phyloP scores from a whole-genome alignment of 1,140 invertebrate genomes.

The Dendrolimus kikuchii region DNA sequence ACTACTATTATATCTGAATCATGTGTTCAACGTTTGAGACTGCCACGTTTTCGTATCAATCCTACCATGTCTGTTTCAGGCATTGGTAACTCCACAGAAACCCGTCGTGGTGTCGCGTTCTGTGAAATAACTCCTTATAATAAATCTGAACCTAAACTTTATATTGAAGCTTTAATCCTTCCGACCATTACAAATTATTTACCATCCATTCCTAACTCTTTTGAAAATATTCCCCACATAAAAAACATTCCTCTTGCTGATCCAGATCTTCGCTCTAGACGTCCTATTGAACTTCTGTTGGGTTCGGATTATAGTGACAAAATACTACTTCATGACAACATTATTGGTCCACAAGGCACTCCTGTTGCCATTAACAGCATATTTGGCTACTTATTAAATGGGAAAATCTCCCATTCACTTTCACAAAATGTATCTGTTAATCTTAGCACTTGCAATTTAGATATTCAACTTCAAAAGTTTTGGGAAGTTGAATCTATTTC shows the following conservation, averaged over 20 bases:
- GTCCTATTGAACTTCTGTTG: constrained; percentile 7
- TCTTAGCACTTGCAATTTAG: neutral
- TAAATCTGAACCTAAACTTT: neutral
- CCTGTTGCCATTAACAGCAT: constrained; percentile 7
- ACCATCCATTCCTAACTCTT: too few relatives aligned
- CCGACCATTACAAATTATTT: neutral
- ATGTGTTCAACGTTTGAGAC: neutral
- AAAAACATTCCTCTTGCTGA: too few relatives aligned
- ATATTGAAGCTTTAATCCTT: neutral
- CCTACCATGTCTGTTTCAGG: neutral
- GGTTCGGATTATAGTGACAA: constrained; percentile 3
- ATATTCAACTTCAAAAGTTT: constrained; percentile 4
- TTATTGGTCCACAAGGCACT: constrained; percentile 5
- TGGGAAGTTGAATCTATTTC: constrained; percentile 9
- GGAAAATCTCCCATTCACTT: constrained; percentile 2
- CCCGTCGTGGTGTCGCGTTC: neutral
- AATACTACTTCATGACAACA: constrained; percentile 4
- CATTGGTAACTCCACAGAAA: neutral
- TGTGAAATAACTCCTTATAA: neutral
- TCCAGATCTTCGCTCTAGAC: constrained; percentile 6
- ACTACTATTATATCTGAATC: neutral
- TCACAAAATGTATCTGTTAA: neutral
- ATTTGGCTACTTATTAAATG: constrained; percentile 5
- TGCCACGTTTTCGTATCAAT: neutral
- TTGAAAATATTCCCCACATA: too few relatives aligned